Percentiles rank a stretch among this genome's conserved stretches.
These are phyloP conservation scores for Corvus moneduloides DNA, from an alignment of 2,113 vertebrate species.

Conservation along the genomic window DNA sequence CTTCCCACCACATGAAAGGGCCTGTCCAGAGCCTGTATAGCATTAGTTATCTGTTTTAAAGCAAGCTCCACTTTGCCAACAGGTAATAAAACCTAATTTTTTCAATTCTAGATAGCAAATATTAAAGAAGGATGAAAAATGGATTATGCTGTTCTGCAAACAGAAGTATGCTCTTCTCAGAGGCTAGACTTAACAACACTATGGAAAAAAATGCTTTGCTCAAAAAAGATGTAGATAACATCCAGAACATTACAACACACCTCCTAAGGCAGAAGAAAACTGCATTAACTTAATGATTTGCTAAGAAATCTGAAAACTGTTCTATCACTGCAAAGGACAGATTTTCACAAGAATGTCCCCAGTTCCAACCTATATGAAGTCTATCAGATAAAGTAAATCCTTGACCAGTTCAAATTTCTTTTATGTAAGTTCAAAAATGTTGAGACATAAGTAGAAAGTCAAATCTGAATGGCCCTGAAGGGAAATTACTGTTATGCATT, in stretches of 20 bases:
- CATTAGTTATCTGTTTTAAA: not conserved
- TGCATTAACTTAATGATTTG: not conserved
- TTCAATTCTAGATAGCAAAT: not conserved
- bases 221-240: not conserved
- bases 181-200: not conserved
- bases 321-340: not conserved
- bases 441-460: not conserved
- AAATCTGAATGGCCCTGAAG: not conserved
- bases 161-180: not conserved
- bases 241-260: not conserved
- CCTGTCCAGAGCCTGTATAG: not conserved
- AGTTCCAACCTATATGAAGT: not conserved
- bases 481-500: not conserved
- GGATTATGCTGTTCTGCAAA: not conserved
- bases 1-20: not conserved
- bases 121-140: not conserved
- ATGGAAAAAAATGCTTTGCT: not conserved
- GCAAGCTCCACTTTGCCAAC: not conserved
- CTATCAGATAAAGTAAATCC: not conserved
- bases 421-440: not conserved
- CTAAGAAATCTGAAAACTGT: not conserved
- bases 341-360: not conserved
- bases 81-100: not conserved
- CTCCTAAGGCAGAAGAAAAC: not conserved
- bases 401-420: not conserved